Evolutionary conservation across 2,797 vertebrate species (phyloP).

Genomic region (Capromys pilorides): DNA sequence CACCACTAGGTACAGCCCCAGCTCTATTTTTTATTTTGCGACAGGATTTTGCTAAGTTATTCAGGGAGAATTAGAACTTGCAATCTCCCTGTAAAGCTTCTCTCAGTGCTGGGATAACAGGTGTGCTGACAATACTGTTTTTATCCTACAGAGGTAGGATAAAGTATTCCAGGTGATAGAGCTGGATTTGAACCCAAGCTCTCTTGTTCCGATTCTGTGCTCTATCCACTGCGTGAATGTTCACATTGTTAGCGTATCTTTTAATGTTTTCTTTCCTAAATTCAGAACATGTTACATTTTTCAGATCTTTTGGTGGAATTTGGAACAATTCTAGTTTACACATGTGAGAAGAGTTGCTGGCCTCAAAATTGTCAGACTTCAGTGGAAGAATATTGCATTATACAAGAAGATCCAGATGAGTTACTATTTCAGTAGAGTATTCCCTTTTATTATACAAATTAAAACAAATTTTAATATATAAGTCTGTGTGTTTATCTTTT

Average conservation of each 20-base stretch:
- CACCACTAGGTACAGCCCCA: not conserved
- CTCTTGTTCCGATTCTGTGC: not conserved
- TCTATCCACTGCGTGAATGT: not conserved
- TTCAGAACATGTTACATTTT: constrained; percentile 66
- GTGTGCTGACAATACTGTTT: not conserved
- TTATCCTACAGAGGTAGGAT: not conserved
- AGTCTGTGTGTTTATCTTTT: constrained; percentile 33
- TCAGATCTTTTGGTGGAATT: constrained; percentile 90
- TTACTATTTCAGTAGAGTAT: constrained; percentile 89
- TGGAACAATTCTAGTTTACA: constrained; percentile 92
- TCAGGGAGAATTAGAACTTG: not conserved
- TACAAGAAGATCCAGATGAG: constrained; percentile 95
- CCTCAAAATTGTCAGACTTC: constrained; percentile 79
- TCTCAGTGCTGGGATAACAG: not conserved
- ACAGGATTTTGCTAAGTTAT: not conserved
- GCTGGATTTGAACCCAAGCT: not conserved
- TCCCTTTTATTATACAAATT: constrained; percentile 56
- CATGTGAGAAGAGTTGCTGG: constrained; percentile 94
- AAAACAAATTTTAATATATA: constrained; percentile 59
- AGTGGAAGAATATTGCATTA: constrained; percentile 90
- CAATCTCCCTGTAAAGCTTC: not conserved
- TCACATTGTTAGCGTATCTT: not conserved
- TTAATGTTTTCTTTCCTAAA: not conserved
- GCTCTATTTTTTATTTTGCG: not conserved
- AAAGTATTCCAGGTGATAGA: not conserved